A percentile compares a stretch with the other conserved stretches of the same genome.
phyloP scores from a whole-genome alignment of 2,113 vertebrate species.

The Pseudorhombus dupliciocellatus region DNA sequence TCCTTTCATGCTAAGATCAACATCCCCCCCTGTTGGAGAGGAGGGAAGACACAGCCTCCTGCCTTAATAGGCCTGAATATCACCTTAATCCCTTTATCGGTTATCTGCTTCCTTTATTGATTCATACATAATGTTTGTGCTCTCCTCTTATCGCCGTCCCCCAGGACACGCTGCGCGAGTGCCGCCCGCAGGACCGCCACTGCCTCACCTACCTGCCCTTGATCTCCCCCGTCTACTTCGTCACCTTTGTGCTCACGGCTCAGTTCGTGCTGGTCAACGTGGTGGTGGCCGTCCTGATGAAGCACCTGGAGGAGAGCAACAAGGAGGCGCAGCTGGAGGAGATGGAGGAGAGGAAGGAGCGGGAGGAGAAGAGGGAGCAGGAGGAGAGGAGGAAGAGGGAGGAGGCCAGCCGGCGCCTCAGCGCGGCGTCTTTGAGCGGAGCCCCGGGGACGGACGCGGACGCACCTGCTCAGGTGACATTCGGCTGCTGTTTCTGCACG shows the following conservation, averaged over 20 bases:
- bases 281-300: constrained; percentile 98
- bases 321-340: constrained; percentile 95
- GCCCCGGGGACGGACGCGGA: constrained; percentile 38
- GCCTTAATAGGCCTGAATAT: background rate
- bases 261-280: constrained; percentile 98
- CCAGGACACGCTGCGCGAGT: constrained; percentile 95
- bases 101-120: constrained; percentile 6
- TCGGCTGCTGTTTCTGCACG: background rate
- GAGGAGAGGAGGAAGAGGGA: constrained; percentile 87
- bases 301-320: constrained; percentile 98
- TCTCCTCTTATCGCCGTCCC: background rate
- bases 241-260: constrained; percentile 96
- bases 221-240: constrained; percentile 96
- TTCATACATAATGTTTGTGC: constrained; percentile 7
- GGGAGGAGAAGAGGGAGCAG: constrained; percentile 83
- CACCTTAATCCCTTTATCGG: constrained; percentile 18
- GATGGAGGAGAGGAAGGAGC: constrained; percentile 88
- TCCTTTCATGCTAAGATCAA: constrained; percentile 42
- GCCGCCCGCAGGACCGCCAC: constrained; percentile 88
- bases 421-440: constrained; percentile 28
- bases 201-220: constrained; percentile 94
- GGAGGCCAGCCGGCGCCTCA: constrained; percentile 76
- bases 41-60: constrained; percentile 11
- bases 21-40: constrained; percentile 61
- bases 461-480: constrained; percentile 68